These are phyloP conservation scores for Pedetes capensis DNA, from an alignment of 2,113 vertebrate species.

Conservation along the genomic window DNA sequence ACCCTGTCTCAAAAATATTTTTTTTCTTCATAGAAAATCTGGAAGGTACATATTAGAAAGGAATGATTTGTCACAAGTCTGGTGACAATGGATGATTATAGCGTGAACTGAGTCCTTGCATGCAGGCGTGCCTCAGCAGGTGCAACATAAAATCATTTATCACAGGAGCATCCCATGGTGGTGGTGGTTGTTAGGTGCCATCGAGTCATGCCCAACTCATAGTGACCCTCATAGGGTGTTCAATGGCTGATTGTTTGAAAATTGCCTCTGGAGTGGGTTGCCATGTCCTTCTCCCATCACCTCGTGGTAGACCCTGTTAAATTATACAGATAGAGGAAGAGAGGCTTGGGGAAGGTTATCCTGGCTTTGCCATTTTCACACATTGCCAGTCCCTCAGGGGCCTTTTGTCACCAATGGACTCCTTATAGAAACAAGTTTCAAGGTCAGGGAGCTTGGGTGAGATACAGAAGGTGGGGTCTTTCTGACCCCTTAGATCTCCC, in stretches of 20 bases:
- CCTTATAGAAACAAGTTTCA: neutral
- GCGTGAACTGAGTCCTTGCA: fast-evolving
- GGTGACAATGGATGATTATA: neutral
- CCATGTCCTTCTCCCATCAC: too few relatives aligned
- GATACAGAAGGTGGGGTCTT: too few relatives aligned
- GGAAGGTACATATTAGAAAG: neutral
- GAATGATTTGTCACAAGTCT: neutral
- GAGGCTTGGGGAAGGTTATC: neutral
- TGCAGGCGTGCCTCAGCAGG: neutral
- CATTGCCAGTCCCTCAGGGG: neutral
- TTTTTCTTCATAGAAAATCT: neutral
- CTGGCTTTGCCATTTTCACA: neutral
- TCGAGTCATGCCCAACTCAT: too few relatives aligned
- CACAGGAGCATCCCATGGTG: neutral
- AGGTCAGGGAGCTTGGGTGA: neutral
- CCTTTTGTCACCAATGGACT: neutral
- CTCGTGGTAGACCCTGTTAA: neutral
- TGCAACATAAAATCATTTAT: neutral
- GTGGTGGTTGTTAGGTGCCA: too few relatives aligned
- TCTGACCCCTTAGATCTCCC: neutral
- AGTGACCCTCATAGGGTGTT: too few relatives aligned
- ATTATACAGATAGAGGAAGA: neutral
- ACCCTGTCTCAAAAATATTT: too few relatives aligned
- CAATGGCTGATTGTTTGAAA: too few relatives aligned
- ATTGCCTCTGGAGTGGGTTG: too few relatives aligned